phyloP scores from a whole-genome alignment of 2,888 invertebrate species.

The Prenolepis imparis region DNA sequence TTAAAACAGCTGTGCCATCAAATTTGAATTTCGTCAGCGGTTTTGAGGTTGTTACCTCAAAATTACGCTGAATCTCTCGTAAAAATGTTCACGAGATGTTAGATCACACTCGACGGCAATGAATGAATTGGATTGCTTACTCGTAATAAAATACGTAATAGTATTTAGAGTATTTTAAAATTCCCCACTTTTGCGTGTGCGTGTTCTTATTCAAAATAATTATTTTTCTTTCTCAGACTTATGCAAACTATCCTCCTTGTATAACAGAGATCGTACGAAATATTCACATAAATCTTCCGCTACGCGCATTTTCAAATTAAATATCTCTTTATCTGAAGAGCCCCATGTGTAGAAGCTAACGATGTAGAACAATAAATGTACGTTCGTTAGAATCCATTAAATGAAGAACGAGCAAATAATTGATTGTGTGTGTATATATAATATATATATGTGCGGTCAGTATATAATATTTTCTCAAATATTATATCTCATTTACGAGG shows the following conservation, averaged over 20 bases:
- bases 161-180: background rate
- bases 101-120: slow-evolving; percentile 1
- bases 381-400: slow-evolving; percentile 30
- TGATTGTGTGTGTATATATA: background rate
- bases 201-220: slow-evolving; percentile 3
- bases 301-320: slow-evolving; percentile 30
- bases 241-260: background rate
- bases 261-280: slow-evolving; percentile 20
- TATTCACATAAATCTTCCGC: slow-evolving; percentile 8
- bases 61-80: background rate
- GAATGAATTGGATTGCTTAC: background rate
- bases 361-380: slow-evolving; percentile 15
- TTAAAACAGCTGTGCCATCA: slow-evolving; percentile 41
- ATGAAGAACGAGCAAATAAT: slow-evolving; percentile 16
- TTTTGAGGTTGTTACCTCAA: slow-evolving; percentile 23
- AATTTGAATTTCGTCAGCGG: slow-evolving; percentile 40
- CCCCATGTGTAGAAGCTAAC: background rate
- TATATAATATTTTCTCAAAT: slow-evolving; percentile 22
- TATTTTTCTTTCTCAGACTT: slow-evolving; percentile 9
- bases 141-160: background rate
- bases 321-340: background rate
- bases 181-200: background rate
- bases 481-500: background rate
- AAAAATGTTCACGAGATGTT: background rate
- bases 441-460: background rate